Conservation (phyloP, 2,888 invertebrate genomes). For the Apodemia zela region DNA sequence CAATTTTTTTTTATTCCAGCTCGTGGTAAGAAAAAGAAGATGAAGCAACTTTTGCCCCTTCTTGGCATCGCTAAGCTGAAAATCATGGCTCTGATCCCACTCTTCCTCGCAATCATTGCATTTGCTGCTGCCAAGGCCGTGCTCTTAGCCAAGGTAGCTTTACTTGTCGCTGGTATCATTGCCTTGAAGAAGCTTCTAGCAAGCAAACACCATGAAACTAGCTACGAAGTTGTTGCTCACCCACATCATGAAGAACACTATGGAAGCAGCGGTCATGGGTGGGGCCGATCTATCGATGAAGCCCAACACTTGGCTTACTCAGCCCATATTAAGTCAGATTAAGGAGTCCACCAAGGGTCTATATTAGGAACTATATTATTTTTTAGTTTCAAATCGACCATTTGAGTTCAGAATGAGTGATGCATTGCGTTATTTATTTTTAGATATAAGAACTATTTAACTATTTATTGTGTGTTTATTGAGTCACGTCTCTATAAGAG, state of each 20-base stretch:
- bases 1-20: constrained; percentile 63
- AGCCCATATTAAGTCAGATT: constrained; percentile 73
- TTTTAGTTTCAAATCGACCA: constrained; percentile 38
- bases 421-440: constrained; percentile 55
- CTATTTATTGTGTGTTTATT: constrained; percentile 70
- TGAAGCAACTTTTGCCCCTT: constrained; percentile 87
- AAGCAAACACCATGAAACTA: constrained; percentile 83
- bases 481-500: constrained; percentile 58
- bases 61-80: constrained; percentile 89
- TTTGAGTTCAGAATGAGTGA: constrained; percentile 29
- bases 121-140: constrained; percentile 92
- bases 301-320: constrained; percentile 82
- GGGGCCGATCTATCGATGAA: constrained; percentile 81
- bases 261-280: constrained; percentile 80
- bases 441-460: constrained; percentile 56
- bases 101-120: constrained; percentile 87
- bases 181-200: constrained; percentile 85
- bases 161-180: constrained; percentile 88
- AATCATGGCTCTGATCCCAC: constrained; percentile 87
- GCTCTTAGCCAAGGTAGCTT: constrained; percentile 89
- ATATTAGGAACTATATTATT: constrained; percentile 41
- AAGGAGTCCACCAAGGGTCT: constrained; percentile 41
- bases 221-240: constrained; percentile 88
- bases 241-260: constrained; percentile 81
- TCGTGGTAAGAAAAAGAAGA: constrained; percentile 89